Conservation (phyloP, 2,113 vertebrate genomes). For the Passer montanus region DNA sequence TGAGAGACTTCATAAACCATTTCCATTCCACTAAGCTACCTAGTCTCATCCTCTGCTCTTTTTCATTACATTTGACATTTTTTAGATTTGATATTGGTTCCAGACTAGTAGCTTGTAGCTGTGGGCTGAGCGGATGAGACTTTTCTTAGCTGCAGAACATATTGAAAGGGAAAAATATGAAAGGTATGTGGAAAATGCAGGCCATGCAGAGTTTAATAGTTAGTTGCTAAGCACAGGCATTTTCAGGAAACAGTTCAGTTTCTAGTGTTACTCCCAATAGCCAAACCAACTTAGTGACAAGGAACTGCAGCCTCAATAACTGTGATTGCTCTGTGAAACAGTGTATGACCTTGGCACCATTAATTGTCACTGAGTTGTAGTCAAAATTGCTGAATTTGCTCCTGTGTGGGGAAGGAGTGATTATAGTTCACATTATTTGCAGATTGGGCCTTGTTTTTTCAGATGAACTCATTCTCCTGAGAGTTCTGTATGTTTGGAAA, state of each 20-base stretch:
- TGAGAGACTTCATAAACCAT: conserved; percentile 45
- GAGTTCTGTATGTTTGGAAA: background rate
- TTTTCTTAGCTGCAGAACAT: conserved; percentile 24
- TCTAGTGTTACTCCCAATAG: background rate
- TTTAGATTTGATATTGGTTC: conserved; percentile 61
- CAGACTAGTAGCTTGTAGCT: conserved; percentile 57
- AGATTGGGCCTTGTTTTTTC: background rate
- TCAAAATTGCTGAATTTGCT: background rate
- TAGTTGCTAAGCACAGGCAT: background rate
- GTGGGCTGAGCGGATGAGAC: background rate
- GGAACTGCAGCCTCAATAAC: background rate
- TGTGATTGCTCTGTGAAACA: background rate
- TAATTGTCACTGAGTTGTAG: background rate
- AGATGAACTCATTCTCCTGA: background rate
- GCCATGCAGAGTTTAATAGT: background rate
- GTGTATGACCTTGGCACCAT: background rate
- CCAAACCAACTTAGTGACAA: background rate
- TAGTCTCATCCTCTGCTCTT: conserved; percentile 13
- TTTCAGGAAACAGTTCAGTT: background rate
- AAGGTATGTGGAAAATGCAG: conserved; percentile 25
- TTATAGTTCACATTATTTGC: background rate
- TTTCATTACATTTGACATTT: conserved; percentile 69
- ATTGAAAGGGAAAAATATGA: conserved; percentile 47
- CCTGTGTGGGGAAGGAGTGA: background rate
- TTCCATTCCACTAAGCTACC: conserved; percentile 39